Conservation (phyloP, 2,797 vertebrate genomes). For the Enteromius radiatus region DNA sequence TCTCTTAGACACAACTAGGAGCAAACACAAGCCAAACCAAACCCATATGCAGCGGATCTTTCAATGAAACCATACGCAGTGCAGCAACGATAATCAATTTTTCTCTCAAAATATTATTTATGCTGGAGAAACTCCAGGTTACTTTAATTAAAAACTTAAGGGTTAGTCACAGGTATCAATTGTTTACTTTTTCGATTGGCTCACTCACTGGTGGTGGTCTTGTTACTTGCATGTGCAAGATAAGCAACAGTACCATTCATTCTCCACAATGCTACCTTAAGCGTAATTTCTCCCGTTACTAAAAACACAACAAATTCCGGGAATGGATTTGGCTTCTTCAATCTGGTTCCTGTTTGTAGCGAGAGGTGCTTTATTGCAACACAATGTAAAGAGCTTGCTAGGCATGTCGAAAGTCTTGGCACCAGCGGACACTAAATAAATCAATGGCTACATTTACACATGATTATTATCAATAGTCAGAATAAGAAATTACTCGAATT, state of each 20-base stretch:
- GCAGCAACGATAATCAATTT: constrained; percentile 63
- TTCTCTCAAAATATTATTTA: constrained; percentile 70
- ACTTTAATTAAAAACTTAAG: constrained; percentile 67
- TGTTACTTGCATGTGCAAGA: constrained; percentile 64
- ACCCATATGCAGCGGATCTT: constrained; percentile 58
- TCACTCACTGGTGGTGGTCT: constrained; percentile 60
- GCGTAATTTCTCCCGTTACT: constrained; percentile 41
- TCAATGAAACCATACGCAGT: constrained; percentile 64
- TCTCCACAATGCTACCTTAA: constrained; percentile 44
- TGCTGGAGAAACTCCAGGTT: constrained; percentile 68
- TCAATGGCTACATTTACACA: constrained; percentile 43
- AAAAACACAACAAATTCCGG: constrained; percentile 44
- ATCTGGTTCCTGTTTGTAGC: constrained; percentile 36
- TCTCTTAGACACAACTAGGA: constrained; percentile 63
- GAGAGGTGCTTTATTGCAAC: constrained; percentile 32
- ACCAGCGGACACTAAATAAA: constrained; percentile 47
- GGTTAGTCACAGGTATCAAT: constrained; percentile 59
- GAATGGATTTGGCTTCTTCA: constrained; percentile 38
- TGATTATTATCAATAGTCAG: constrained; percentile 40
- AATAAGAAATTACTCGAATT: constrained; percentile 25
- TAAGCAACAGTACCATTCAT: constrained; percentile 58
- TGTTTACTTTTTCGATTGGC: constrained; percentile 53
- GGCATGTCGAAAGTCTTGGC: constrained; percentile 11
- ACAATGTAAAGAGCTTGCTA: constrained; percentile 10
- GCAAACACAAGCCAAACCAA: constrained; percentile 69